Evolutionary conservation across 2,797 vertebrate species (phyloP), one percentile per base, ranked within the genome.

Genomic region (Phataginus tricuspis): DNA sequence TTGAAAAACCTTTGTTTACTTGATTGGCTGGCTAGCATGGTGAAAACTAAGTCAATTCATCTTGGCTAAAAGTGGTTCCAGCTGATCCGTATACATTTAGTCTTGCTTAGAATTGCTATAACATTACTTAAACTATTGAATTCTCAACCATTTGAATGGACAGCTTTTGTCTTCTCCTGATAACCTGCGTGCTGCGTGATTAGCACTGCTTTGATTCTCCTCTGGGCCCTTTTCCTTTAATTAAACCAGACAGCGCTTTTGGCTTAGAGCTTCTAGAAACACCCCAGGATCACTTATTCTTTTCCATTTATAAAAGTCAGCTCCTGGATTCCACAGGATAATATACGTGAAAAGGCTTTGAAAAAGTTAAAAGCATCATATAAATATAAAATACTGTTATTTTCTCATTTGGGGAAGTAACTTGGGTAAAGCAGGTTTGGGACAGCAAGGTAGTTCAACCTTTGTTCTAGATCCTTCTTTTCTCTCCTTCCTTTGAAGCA

Each of bases 1-100:
- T 34, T 91, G 86, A 82, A 93, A 93, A 64, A 31, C 23, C 39
- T 94, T 88, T 95, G 66, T 95, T 96, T 86, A 71, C 87, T 93
- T 90, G 80, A 83, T 94, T 80, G 72, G 39, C 19, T 93, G 88
- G 1, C 53, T 86, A 77, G 42, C 69, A 45, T 25, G 71, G 23
- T 95, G 64, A 53, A 92, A 92, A 87, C 13, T 11, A 68, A 95
- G 83, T 86, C 88, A 72, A 89, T 96, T 85, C 80, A 14, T 90
- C 59, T 84, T 83, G 45, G 68, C 85, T 95, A 77, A 96, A 80
- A 91, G 85, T 90, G 66, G 72, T 72, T 97, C 88, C 49, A 71
- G 64, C 69, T 92, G 83, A 34, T 92, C 16, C 53, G 25, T 45
- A 4, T 79, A 16, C 25, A 71, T 69, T 87, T 39, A 63, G 19